phyloP scores from a whole-genome alignment of 2,113 vertebrate species.

The Acrocephalus kingi region DNA sequence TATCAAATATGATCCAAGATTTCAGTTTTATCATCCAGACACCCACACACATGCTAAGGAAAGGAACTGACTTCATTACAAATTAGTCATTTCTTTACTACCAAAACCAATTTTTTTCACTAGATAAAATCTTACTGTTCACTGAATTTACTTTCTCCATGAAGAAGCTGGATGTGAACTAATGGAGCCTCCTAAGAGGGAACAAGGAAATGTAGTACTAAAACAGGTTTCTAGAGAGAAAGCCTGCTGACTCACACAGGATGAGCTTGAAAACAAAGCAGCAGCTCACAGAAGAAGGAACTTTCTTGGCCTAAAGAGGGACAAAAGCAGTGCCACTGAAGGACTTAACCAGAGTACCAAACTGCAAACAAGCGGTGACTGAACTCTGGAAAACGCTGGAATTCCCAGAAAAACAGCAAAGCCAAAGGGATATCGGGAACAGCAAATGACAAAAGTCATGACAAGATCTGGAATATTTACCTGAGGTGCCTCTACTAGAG shows the following conservation, averaged over 20 bases:
- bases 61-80: not conserved
- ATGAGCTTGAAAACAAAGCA: not conserved
- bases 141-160: not conserved
- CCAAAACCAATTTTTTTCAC: not conserved
- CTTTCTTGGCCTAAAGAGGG: not conserved
- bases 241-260: not conserved
- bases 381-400: not conserved
- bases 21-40: not conserved
- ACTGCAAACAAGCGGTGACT: not conserved
- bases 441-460: not conserved
- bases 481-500: not conserved
- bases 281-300: not conserved
- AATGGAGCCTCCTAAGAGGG: not conserved
- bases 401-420: not conserved
- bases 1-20: not conserved
- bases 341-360: not conserved
- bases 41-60: not conserved
- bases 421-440: not conserved
- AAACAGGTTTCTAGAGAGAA: not conserved
- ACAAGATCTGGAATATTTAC: not conserved
- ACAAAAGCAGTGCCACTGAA: not conserved
- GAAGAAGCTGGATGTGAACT: not conserved
- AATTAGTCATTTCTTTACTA: not conserved
- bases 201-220: not conserved
- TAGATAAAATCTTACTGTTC: not conserved